These are phyloP conservation scores for Aldrovandia affinis DNA, from an alignment of 2,797 vertebrate genomes.

Conservation along the genomic window DNA sequence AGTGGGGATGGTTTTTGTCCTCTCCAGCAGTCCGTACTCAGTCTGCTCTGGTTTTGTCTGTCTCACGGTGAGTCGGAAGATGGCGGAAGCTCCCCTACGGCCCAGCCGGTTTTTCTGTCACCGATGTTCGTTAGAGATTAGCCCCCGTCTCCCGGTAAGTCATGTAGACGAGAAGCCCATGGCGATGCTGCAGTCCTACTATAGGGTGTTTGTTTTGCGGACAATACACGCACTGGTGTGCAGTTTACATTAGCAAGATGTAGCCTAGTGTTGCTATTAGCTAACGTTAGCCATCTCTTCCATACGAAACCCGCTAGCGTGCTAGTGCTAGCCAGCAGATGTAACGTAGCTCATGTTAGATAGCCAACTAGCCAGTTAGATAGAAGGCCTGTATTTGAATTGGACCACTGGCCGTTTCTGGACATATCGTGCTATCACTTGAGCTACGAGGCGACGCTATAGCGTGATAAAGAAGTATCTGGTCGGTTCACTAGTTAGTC, in stretches of 20 bases:
- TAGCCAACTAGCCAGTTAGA: not conserved
- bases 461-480: too few relatives aligned
- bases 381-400: not conserved
- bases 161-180: not conserved
- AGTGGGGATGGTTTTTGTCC: conserved; percentile 55
- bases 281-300: not conserved
- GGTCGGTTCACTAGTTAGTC: not conserved
- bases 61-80: conserved; percentile 71
- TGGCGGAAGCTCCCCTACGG: conserved; percentile 90
- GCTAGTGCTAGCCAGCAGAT: not conserved
- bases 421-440: not conserved
- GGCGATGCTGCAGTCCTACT: not conserved
- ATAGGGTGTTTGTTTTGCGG: not conserved
- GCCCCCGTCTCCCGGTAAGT: conserved; percentile 87
- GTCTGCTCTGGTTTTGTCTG: conserved; percentile 40
- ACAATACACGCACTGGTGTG: not conserved
- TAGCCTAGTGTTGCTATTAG: not conserved
- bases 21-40: conserved; percentile 57
- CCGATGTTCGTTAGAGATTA: conserved; percentile 88
- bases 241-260: not conserved
- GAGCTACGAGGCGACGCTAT: not conserved
- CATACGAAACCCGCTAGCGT: not conserved
- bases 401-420: not conserved
- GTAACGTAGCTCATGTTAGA: not conserved
- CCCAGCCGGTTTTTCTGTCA: conserved; percentile 91